phyloP scores from a whole-genome alignment of 1,140 invertebrate genomes.

The Periplaneta americana region DNA sequence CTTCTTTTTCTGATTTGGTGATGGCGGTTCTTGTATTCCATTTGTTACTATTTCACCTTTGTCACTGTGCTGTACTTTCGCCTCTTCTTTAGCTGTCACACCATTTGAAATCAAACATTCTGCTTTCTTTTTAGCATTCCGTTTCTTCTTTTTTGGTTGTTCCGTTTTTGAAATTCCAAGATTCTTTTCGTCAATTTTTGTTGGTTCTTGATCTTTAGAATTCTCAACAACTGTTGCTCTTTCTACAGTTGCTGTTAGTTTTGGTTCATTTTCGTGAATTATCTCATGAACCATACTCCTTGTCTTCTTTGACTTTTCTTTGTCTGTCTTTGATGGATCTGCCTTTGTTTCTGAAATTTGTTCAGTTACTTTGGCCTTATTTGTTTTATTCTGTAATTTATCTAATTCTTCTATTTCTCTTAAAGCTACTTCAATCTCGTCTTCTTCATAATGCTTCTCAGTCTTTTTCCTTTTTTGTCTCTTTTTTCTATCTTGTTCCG shows the following conservation, averaged over 20 bases:
- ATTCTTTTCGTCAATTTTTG: background rate
- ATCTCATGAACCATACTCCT: conserved; percentile 22
- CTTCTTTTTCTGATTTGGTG: too few relatives aligned
- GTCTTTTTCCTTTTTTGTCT: conserved; percentile 37
- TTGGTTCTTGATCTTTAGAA: background rate
- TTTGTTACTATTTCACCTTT: too few relatives aligned
- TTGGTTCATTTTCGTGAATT: conserved; percentile 19
- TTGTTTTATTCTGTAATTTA: too few relatives aligned
- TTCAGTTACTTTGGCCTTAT: conserved; percentile 34
- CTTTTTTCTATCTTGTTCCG: conserved; percentile 13
- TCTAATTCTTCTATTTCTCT: conserved; percentile 44
- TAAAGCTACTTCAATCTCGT: conserved; percentile 55
- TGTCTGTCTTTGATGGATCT: conserved; percentile 22
- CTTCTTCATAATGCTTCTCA: conserved; percentile 39
- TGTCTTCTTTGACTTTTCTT: conserved; percentile 14
- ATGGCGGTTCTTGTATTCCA: too few relatives aligned
- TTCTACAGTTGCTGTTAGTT: conserved; percentile 20
- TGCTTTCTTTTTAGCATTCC: background rate
- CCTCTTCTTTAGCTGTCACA: background rate
- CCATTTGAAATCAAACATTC: background rate
- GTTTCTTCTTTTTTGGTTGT: conserved; percentile 8
- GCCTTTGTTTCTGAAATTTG: conserved; percentile 33
- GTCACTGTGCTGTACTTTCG: background rate
- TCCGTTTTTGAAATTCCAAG: background rate
- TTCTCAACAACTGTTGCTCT: conserved; percentile 16